These are phyloP conservation scores for Mesoclemmys tuberculata DNA, from an alignment of 2,113 vertebrate species.

Conservation along the genomic window DNA sequence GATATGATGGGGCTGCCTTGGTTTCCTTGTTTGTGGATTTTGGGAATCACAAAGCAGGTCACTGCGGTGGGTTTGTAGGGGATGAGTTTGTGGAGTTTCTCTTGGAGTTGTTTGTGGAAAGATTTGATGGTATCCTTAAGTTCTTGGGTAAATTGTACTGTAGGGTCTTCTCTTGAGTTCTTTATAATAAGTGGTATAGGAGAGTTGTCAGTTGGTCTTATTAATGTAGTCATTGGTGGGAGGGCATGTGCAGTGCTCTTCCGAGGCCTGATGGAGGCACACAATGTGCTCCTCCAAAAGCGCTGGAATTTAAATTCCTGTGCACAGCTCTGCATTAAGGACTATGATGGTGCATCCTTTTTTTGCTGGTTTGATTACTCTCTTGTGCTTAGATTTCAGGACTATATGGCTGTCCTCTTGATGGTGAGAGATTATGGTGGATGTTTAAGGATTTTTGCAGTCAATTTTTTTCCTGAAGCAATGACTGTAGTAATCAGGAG, in stretches of 20 bases:
- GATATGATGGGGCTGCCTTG: neutral
- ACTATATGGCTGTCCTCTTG: neutral
- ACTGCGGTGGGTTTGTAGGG: neutral
- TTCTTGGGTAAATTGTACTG: neutral
- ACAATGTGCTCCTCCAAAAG: too few species aligned
- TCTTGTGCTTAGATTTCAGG: neutral
- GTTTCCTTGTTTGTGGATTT: neutral
- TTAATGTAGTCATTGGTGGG: too few species aligned
- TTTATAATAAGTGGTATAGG: neutral
- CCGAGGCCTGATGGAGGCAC: too few species aligned
- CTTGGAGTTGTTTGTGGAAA: neutral
- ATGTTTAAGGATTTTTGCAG: neutral
- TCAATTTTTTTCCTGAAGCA: neutral
- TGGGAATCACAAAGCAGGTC: neutral
- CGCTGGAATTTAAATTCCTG: too few species aligned
- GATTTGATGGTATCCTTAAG: neutral
- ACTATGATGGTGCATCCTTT: neutral
- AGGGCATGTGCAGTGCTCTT: too few species aligned
- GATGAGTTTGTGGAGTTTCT: neutral
- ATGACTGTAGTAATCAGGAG: neutral
- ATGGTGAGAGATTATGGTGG: neutral
- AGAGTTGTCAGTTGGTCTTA: neutral
- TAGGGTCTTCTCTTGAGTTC: neutral
- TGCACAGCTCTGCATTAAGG: too few species aligned
- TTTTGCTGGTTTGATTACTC: neutral